Evolutionary conservation across 2,888 invertebrate genomes (phyloP).

Genomic region (Clusia tigrina): DNA sequence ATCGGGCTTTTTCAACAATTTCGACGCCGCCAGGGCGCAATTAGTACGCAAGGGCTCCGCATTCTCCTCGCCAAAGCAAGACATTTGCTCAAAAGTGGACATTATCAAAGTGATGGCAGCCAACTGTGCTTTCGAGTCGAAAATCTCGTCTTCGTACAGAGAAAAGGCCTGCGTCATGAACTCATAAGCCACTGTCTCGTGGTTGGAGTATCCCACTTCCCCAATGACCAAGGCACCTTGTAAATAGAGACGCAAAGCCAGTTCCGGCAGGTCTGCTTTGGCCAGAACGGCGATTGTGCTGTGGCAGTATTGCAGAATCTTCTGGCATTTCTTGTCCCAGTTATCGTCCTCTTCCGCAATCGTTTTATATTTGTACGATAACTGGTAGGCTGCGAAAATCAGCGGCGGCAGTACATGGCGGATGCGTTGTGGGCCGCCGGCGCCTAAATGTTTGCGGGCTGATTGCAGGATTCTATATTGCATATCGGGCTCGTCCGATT

Average conservation of each 20-base stretch:
- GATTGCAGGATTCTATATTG: conserved; percentile 90
- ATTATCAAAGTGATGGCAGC: conserved; percentile 96
- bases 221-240: conserved; percentile 95
- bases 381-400: conserved; percentile 90
- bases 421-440: conserved; percentile 89
- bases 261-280: conserved; percentile 93
- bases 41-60: conserved; percentile 95
- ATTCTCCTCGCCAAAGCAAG: conserved; percentile 95
- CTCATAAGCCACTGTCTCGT: conserved; percentile 97
- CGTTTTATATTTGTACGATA: conserved; percentile 84
- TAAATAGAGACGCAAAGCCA: conserved; percentile 91
- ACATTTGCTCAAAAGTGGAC: conserved; percentile 93
- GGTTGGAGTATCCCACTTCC: conserved; percentile 91
- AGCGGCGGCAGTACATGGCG: conserved; percentile 93
- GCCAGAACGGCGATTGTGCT: conserved; percentile 93
- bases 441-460: conserved; percentile 86
- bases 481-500: conserved; percentile 81
- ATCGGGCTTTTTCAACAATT: conserved; percentile 96
- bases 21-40: conserved; percentile 94
- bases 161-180: conserved; percentile 95
- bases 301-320: conserved; percentile 98
- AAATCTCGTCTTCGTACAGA: conserved; percentile 97
- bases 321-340: conserved; percentile 98
- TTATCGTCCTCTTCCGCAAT: conserved; percentile 87
- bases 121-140: conserved; percentile 95